Conservation (phyloP, 2,888 invertebrate genomes). For the Hoplodrina blanda region DNA sequence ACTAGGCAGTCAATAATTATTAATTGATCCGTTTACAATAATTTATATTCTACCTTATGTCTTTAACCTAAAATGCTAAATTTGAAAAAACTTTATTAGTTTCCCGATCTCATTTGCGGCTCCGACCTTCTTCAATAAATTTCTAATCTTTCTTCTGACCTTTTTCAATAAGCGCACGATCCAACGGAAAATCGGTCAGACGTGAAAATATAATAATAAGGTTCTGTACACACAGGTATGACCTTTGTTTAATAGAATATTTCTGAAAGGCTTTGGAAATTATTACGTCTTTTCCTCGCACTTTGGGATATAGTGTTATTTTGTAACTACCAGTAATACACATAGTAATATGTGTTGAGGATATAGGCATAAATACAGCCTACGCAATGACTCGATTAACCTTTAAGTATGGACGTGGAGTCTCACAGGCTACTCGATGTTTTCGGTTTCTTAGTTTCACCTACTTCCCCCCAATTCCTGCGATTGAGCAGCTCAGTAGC, state of each 20-base stretch:
- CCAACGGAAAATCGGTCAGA: slow-evolving; percentile 64
- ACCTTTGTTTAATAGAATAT: slow-evolving; percentile 6
- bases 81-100: slow-evolving; percentile 60
- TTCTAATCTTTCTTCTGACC: slow-evolving; percentile 71
- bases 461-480: no score
- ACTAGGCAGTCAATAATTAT: no score
- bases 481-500: no score
- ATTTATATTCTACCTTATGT: no score
- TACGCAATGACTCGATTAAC: no score
- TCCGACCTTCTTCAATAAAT: slow-evolving; percentile 73
- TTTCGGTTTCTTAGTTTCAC: no score
- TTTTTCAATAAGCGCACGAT: slow-evolving; percentile 68
- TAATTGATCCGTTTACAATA: no score
- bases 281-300: not conserved
- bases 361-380: no score
- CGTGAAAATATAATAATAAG: slow-evolving; percentile 55
- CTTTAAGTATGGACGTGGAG: no score
- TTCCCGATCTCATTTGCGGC: slow-evolving; percentile 66
- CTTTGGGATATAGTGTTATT: not conserved
- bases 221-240: slow-evolving; percentile 24
- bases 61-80: slow-evolving; percentile 3
- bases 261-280: not conserved
- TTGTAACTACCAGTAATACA: no score
- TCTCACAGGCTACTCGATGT: no score
- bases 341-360: no score